Evolutionary conservation across 2,113 vertebrate genomes (phyloP).

Genomic region (Bubo scandiacus): DNA sequence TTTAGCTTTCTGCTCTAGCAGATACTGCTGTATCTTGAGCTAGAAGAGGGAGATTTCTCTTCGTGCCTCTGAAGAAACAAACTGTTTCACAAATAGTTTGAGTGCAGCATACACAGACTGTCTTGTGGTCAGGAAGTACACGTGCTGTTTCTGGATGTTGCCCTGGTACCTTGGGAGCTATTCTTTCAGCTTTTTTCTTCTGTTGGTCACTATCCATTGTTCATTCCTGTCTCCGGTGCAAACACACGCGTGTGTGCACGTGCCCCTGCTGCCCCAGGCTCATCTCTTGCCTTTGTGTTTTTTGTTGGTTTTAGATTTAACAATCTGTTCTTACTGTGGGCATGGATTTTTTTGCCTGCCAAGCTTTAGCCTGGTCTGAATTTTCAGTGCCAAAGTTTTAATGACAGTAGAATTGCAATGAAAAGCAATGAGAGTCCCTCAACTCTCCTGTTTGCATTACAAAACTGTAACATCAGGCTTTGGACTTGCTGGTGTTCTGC

Average conservation of each 20-base stretch:
- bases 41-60: background rate
- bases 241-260: fast-evolving
- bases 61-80: background rate
- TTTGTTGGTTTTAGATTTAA: background rate
- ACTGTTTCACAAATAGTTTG: background rate
- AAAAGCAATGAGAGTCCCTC: background rate
- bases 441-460: background rate
- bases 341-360: background rate
- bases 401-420: background rate
- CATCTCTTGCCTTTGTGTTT: background rate
- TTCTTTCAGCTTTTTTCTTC: background rate
- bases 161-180: background rate
- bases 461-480: background rate
- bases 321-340: background rate
- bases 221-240: background rate
- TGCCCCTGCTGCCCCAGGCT: fast-evolving
- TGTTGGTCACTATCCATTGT: fast-evolving
- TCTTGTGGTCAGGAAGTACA: background rate
- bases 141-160: background rate
- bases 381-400: background rate
- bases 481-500: background rate
- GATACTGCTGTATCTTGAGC: background rate
- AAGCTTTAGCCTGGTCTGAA: background rate
- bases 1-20: background rate
- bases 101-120: too few species aligned